Base-by-base conservation (phyloP, 2,888 invertebrate genomes). In the Lepidochitona cinerea region DNA sequence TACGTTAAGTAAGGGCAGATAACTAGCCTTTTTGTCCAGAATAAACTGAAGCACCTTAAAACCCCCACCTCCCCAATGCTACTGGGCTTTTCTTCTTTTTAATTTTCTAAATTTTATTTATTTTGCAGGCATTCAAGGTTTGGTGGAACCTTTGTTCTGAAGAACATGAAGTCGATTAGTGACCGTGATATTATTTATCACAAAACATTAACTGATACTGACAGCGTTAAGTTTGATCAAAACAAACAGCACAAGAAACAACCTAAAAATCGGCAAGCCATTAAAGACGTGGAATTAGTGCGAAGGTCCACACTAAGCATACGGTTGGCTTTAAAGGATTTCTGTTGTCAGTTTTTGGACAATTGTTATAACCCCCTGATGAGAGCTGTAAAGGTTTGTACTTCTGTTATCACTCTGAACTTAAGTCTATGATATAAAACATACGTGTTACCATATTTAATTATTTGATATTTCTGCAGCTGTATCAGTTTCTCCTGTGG, bases 341-440 rank as follows among this genome's bases (percentile, higher is more conserved):
- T 98, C 92, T 98, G 97, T 91, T 94, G 95, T 77, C 96, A 97
- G 91, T 96, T 99, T 89, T 91, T 99, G 77, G 95, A 95, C 88
- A 96, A 95, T 68, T 95, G 96, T 70, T 99, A 98, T 92, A 99
- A 99, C 91, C 94, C 95, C 29, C 92, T 99, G 72, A 98, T 99
- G 96, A 93, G 94, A 86, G 93, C 95, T 89, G 95, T 96, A 14
- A 95, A 96, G 91, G 95, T 95, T 86, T 93, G 94, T 33, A 18
- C 23, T 1, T 23, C 7, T 14, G n/a, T 29, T 18, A n/a, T n/a
- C n/a, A n/a, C n/a, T n/a, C n/a, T n/a, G n/a, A n/a, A n/a, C n/a
- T n/a, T n/a, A n/a, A n/a, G n/a, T n/a, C n/a, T n/a, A n/a, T n/a
- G n/a, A n/a, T n/a, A n/a, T n/a, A n/a, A n/a, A n/a, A n/a, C n/a